Evolutionary conservation across 1,140 invertebrate species (phyloP), one percentile per base, ranked within the genome.

Genomic region (Panagrolaimus sp.): DNA sequence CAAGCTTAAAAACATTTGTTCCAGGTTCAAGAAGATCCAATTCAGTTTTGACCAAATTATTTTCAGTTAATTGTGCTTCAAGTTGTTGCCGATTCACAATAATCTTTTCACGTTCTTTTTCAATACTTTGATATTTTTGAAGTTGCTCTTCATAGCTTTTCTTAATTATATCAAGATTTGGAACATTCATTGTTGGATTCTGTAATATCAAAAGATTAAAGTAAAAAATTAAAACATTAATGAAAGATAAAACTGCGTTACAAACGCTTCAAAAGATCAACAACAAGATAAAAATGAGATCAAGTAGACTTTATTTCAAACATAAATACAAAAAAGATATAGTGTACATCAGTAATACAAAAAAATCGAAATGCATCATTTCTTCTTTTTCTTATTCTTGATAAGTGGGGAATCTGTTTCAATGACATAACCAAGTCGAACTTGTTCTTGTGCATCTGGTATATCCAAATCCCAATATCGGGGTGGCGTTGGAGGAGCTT

Each of bases 1-100:
- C 92, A 65, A 96, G 86, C 86, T 98, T 98, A 80, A 88, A 98
- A 0, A 98, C 90, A 83, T 91, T 90, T 62, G 90, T 89, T 73
- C 89, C 89, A n/a, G 88, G 84, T 73, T 92, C 90, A 15, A 97
- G 83, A 45, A 92, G 83, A 73, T 90, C 88, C 43, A 98, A 83
- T 86, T 98, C 94, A 44, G 76, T 74, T 69, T 83, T 81, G 17
- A 82, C 80, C 65, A 83, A 75, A n/a, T 74, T 80, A 62, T 83
- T 82, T 65, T 82, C 80, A 43, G 82, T 83, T 46, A 83, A 52
- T 71, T 83, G 82, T 65, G 73, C 76, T 63, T 82, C 80, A 58
- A 82, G 74, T 45, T 83, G 77, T 24, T 76, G 75, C 8, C 80
- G 70, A 64, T 76, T 82, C 5, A 24, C 43, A 62, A 82, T 71